These are phyloP conservation scores for Papilio gigon DNA, from an alignment of 2,888 invertebrate species.

Conservation along the genomic window DNA sequence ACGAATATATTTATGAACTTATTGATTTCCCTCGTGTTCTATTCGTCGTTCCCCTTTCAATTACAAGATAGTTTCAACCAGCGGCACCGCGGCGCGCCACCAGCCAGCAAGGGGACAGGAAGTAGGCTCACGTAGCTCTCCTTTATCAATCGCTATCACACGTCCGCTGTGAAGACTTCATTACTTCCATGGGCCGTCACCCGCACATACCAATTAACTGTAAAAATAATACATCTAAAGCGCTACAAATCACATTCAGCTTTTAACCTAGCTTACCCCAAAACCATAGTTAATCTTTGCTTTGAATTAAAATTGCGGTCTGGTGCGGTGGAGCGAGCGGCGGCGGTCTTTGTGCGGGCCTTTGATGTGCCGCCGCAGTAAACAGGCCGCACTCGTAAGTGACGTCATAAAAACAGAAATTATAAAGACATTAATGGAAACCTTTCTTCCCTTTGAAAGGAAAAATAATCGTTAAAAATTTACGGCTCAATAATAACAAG, in stretches of 20 bases:
- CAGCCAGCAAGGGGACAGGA: too few relatives aligned
- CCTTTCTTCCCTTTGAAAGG: conserved; percentile 20
- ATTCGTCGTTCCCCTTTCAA: neutral
- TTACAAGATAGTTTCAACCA: too few relatives aligned
- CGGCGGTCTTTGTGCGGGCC: conserved; percentile 11
- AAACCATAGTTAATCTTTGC: conserved; percentile 12
- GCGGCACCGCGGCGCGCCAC: too few relatives aligned
- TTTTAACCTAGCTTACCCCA: neutral
- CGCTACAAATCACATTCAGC: neutral
- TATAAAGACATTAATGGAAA: conserved; percentile 23
- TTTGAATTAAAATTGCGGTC: conserved; percentile 23
- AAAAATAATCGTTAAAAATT: conserved; percentile 29
- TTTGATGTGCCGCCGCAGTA: conserved; percentile 17
- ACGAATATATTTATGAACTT: conserved; percentile 12
- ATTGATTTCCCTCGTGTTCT: neutral
- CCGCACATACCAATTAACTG: neutral
- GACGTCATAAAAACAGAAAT: conserved; percentile 17
- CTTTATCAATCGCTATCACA: too few relatives aligned
- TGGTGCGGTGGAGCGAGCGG: neutral
- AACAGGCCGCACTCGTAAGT: conserved; percentile 9
- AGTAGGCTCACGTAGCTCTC: too few relatives aligned
- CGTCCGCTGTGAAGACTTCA: too few relatives aligned
- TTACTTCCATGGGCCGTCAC: neutral
- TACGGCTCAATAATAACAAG: conserved; percentile 8
- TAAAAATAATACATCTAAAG: neutral